Conservation (phyloP, 2,797 vertebrate species). For the Glossophaga mutica region DNA sequence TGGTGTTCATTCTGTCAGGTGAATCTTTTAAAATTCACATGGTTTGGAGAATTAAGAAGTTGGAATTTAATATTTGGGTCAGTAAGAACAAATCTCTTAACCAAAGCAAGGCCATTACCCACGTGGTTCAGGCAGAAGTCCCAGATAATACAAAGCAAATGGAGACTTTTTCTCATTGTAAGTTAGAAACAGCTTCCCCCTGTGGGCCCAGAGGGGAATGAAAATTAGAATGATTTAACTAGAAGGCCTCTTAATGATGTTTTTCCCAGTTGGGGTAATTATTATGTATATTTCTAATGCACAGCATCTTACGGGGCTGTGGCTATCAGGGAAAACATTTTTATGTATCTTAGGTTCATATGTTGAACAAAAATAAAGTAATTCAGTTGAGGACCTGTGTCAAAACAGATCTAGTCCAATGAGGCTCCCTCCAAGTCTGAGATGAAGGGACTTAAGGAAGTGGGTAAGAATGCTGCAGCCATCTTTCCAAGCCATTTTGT, state of each 20-base stretch:
- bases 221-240: slow-evolving; percentile 22
- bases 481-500: background rate
- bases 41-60: slow-evolving; percentile 14
- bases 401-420: background rate
- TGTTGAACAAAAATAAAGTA: background rate
- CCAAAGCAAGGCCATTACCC: background rate
- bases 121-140: background rate
- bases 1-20: background rate
- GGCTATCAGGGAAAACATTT: background rate
- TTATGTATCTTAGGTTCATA: background rate
- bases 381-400: background rate
- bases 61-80: background rate
- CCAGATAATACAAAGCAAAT: background rate
- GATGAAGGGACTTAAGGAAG: background rate
- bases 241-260: background rate
- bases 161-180: slow-evolving; percentile 17
- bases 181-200: slow-evolving; percentile 2
- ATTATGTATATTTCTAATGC: background rate
- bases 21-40: background rate
- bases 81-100: background rate
- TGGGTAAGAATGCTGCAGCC: background rate
- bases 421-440: background rate
- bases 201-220: background rate
- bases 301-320: background rate
- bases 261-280: slow-evolving; percentile 4